Percentiles rank a stretch among this genome's conserved stretches.
phyloP scores from a whole-genome alignment of 2,888 invertebrate genomes.

The Platerodrilus igneus region DNA sequence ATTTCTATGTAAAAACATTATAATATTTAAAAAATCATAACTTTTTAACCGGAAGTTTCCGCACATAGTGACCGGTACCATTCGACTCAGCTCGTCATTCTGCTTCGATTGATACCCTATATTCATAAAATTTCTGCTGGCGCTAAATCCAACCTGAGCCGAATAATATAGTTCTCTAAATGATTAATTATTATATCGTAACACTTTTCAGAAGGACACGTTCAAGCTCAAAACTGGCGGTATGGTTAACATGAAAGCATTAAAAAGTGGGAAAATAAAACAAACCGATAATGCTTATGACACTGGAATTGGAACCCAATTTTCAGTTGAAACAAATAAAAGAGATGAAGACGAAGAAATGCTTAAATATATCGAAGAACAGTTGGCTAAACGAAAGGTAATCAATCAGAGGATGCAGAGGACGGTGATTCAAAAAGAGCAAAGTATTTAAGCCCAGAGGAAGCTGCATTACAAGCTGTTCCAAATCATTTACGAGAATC shows the following conservation, averaged over 20 bases:
- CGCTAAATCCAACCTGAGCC: too few species aligned
- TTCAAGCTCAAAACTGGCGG: slow-evolving; percentile 79
- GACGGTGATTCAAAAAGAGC: slow-evolving; percentile 35
- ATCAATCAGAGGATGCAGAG: slow-evolving; percentile 39
- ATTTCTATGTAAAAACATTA: too few species aligned
- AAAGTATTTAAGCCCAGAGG: slow-evolving; percentile 79
- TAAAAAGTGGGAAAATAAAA: slow-evolving; percentile 76
- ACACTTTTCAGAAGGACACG: slow-evolving; percentile 63
- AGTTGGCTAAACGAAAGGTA: slow-evolving; percentile 78
- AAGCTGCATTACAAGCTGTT: slow-evolving; percentile 82
- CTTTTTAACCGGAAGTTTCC: too few species aligned
- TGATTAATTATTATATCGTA: too few species aligned
- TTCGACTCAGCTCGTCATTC: too few species aligned
- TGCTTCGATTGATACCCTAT: too few species aligned
- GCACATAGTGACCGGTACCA: too few species aligned
- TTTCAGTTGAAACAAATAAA: slow-evolving; percentile 96
- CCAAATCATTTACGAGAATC: slow-evolving; percentile 67
- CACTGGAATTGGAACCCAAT: slow-evolving; percentile 91
- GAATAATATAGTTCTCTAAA: too few species aligned
- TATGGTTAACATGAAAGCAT: slow-evolving; percentile 81
- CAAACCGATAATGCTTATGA: slow-evolving; percentile 88
- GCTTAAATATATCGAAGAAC: slow-evolving; percentile 88
- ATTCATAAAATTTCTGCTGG: too few species aligned
- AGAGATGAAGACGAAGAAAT: slow-evolving; percentile 98
- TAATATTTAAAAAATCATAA: too few species aligned